These are phyloP conservation scores for Cephus pygmeus DNA, from an alignment of 2,888 invertebrate species.

Conservation along the genomic window DNA sequence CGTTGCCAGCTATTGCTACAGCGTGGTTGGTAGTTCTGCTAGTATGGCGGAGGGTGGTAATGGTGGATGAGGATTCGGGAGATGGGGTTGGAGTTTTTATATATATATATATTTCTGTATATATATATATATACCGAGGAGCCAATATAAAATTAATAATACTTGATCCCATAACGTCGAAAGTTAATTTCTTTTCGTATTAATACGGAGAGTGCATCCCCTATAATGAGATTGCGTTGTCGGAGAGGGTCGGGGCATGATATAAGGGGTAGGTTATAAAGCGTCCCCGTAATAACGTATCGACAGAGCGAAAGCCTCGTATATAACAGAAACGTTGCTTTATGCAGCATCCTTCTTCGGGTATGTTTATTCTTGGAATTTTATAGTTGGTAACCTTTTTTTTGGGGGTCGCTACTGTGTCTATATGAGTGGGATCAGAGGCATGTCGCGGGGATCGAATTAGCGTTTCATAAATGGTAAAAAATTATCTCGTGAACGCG, in stretches of 20 bases:
- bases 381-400: not conserved
- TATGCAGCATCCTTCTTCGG: not conserved
- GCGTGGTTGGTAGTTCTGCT: not conserved
- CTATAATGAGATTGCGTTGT: slow-evolving; percentile 57
- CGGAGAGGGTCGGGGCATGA: slow-evolving; percentile 40
- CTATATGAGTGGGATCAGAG: not conserved
- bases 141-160: slow-evolving; percentile 61
- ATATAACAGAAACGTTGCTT: slow-evolving; percentile 14
- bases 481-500: not conserved
- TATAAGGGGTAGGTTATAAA: slow-evolving; percentile 59
- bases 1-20: slow-evolving; percentile 16
- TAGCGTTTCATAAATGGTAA: not conserved
- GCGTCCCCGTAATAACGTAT: slow-evolving; percentile 53
- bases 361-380: not conserved
- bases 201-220: slow-evolving; percentile 59
- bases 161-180: slow-evolving; percentile 58
- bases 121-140: slow-evolving; percentile 22
- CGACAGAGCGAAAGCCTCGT: slow-evolving; percentile 36
- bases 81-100: not conserved
- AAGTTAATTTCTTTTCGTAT: slow-evolving; percentile 63
- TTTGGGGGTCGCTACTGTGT: not conserved
- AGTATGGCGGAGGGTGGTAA: not conserved
- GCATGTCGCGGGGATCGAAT: not conserved
- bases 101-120: too few species aligned
- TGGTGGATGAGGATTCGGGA: not conserved